Percentiles rank a stretch among this genome's conserved stretches.
Evolutionary conservation across 2,888 invertebrate genomes (phyloP).

Genomic region (Cantharis rustica): DNA sequence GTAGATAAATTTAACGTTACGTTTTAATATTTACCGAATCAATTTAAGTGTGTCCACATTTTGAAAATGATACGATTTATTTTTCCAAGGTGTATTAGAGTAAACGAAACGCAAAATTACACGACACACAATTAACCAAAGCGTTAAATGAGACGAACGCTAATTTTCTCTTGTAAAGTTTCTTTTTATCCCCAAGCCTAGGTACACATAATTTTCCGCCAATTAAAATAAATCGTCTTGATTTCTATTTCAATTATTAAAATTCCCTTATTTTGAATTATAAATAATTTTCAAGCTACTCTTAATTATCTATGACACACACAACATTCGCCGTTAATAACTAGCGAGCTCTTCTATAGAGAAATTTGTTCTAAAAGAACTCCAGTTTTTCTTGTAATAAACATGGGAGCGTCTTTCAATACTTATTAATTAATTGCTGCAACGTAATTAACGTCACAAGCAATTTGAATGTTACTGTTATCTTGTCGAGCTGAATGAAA

Average conservation of each 20-base stretch:
- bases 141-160: conserved; percentile 34
- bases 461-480: conserved; percentile 51
- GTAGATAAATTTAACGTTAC: conserved; percentile 16
- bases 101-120: conserved; percentile 25
- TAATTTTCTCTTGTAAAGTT: conserved; percentile 36
- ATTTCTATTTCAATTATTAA: not conserved
- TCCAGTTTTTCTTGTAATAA: not conserved
- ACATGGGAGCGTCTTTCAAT: conserved; percentile 10
- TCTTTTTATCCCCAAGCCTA: conserved; percentile 26
- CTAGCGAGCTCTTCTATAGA: not conserved
- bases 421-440: conserved; percentile 34
- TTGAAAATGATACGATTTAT: conserved; percentile 21
- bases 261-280: not conserved
- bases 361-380: not conserved
- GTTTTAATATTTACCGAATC: conserved; percentile 28
- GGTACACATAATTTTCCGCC: conserved; percentile 7
- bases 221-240: conserved; percentile 2
- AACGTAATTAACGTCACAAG: conserved; percentile 47
- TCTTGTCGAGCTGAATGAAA: conserved; percentile 52
- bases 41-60: conserved; percentile 28
- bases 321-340: not conserved
- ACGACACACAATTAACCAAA: conserved; percentile 27
- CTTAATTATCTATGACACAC: not conserved
- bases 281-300: not conserved
- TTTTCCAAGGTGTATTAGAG: conserved; percentile 23